phyloP scores from a whole-genome alignment of 2,113 vertebrate genomes.

The Cryptomyrus ogoouensis region DNA sequence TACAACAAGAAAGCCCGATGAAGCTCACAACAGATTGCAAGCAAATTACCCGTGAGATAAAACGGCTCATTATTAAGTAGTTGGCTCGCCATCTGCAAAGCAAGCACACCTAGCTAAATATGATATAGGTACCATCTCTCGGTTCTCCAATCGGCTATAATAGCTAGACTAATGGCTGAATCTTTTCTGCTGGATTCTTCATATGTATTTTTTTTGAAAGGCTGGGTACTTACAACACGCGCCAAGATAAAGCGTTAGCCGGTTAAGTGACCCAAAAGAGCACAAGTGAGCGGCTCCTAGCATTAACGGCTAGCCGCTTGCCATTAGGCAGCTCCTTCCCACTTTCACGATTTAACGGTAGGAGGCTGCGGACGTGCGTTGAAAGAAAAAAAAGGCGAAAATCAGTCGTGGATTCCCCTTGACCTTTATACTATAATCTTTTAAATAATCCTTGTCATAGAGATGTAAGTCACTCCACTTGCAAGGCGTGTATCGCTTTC shows the following conservation, averaged over 20 bases:
- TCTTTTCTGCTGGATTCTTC: not conserved
- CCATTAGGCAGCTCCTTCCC: not conserved
- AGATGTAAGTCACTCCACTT: not conserved
- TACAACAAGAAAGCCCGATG: not conserved
- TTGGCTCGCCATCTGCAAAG: not conserved
- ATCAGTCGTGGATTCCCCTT: not conserved
- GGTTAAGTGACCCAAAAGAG: not conserved
- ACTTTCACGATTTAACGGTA: not conserved
- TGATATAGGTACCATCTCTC: not conserved
- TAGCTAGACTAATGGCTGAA: not conserved
- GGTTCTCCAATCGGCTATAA: not conserved
- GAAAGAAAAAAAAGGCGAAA: not conserved
- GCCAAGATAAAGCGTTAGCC: not conserved
- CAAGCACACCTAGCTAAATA: not conserved
- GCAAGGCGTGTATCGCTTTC: not conserved
- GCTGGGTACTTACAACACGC: slow-evolving; percentile 14
- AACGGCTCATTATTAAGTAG: not conserved
- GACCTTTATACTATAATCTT: not conserved
- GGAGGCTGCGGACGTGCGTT: not conserved
- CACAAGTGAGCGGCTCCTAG: not conserved
- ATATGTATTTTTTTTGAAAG: not conserved
- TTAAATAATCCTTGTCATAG: not conserved
- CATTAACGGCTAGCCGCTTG: not conserved
- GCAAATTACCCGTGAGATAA: not conserved
- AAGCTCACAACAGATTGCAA: not conserved